These are phyloP conservation scores for Burhinus oedicnemus DNA, from an alignment of 2,113 vertebrate species.

Conservation along the genomic window DNA sequence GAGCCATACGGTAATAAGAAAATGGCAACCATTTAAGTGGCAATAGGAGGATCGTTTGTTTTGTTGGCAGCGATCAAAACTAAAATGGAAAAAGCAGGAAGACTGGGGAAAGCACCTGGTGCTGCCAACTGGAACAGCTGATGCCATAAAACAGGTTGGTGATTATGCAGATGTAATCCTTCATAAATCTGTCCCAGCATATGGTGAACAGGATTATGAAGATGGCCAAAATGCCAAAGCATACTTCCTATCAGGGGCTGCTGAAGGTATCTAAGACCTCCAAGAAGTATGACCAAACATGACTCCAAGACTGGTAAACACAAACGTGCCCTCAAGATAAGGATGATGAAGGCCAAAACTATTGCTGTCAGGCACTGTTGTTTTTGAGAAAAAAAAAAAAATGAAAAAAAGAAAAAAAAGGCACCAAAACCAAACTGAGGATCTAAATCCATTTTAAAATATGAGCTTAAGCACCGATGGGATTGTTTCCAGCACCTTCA, in stretches of 20 bases:
- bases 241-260: not conserved
- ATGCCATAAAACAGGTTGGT: conserved; percentile 35
- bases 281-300: not conserved
- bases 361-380: not conserved
- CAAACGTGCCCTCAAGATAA: not conserved
- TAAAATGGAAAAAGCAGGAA: not conserved
- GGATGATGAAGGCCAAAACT: not conserved
- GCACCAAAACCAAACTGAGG: not conserved
- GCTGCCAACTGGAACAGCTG: conserved; percentile 32
- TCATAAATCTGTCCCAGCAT: conserved; percentile 33
- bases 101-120: conserved; percentile 4
- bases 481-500: not conserved
- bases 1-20: not conserved
- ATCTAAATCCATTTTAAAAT: not conserved
- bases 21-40: not conserved
- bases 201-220: not conserved
- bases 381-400: not conserved
- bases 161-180: conserved; percentile 26
- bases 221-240: not conserved
- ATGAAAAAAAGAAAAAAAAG: too few species aligned
- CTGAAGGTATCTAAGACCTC: not conserved
- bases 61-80: conserved; percentile 14
- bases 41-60: not conserved
- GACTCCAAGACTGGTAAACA: not conserved
- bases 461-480: not conserved